These are phyloP conservation scores for Caenorhabditis wallacei DNA, from an alignment of 2,888 invertebrate species.

Conservation along the genomic window DNA sequence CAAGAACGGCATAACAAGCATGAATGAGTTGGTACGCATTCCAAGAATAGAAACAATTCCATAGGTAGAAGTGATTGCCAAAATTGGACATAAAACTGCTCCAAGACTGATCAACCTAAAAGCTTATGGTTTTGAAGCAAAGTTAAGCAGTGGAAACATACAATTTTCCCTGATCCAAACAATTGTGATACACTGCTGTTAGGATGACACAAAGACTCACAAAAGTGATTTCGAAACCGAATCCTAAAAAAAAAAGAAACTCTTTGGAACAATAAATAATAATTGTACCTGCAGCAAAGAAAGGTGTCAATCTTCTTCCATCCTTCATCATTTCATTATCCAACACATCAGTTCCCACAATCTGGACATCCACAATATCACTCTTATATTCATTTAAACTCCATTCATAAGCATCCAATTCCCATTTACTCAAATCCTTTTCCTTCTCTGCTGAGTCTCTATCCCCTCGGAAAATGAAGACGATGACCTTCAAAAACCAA, in stretches of 20 bases:
- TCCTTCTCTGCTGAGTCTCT: conserved; percentile 72
- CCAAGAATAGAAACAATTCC: conserved; percentile 77
- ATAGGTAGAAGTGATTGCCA: conserved; percentile 81
- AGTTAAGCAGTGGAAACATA: conserved; percentile 11
- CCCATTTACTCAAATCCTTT: conserved; percentile 78
- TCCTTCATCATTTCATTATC: conserved; percentile 82
- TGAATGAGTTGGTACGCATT: conserved; percentile 80
- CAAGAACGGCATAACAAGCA: conserved; percentile 82
- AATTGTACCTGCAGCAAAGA: conserved; percentile 78
- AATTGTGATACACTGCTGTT: conserved; percentile 76
- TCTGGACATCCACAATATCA: conserved; percentile 73
- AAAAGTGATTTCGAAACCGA: conserved; percentile 79
- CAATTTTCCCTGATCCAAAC: conserved; percentile 77
- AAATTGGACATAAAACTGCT: conserved; percentile 78
- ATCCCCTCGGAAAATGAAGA: conserved; percentile 82
- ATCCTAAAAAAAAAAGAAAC: conserved; percentile 60
- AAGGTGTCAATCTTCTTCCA: conserved; percentile 80
- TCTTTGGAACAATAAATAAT: not conserved
- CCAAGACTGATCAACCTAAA: conserved; percentile 72
- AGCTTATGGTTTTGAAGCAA: not conserved
- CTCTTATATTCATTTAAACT: conserved; percentile 71
- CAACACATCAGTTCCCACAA: conserved; percentile 81
- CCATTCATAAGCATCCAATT: conserved; percentile 77
- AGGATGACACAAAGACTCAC: conserved; percentile 77
- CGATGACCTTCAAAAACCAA: conserved; percentile 71